Evolutionary conservation across 2,113 vertebrate genomes (phyloP).

Genomic region (Syrrhaptes paradoxus): DNA sequence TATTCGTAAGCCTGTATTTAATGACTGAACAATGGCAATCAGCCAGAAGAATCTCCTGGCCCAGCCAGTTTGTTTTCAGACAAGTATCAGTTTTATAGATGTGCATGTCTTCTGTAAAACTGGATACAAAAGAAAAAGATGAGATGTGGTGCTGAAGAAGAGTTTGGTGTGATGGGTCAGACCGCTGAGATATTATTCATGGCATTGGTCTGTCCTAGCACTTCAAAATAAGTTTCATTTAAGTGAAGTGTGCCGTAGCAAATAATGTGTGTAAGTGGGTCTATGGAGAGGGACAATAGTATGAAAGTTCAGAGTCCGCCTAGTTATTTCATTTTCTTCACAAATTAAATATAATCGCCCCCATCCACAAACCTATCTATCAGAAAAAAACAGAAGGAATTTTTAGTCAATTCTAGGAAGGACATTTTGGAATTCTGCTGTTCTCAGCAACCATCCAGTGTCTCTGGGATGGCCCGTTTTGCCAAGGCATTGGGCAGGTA

Average conservation of each 20-base stretch:
- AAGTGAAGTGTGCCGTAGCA: background rate
- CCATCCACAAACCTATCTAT: background rate
- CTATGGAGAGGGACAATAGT: background rate
- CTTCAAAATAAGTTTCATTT: background rate
- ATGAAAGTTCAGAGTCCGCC: accelerated
- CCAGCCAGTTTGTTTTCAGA: constrained; percentile 36
- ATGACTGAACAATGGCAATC: constrained; percentile 38
- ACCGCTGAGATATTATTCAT: background rate
- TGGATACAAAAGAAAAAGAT: background rate
- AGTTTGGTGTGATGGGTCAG: background rate
- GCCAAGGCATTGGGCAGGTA: background rate
- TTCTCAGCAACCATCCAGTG: accelerated
- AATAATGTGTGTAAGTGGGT: background rate
- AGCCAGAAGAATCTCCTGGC: constrained; percentile 20
- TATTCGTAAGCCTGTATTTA: constrained; percentile 13
- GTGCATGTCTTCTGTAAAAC: background rate
- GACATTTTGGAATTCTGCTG: background rate
- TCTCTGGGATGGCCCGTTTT: background rate
- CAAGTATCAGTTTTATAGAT: background rate
- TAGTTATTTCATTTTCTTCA: background rate
- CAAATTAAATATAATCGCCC: background rate
- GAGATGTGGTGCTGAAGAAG: background rate
- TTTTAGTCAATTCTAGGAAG: background rate
- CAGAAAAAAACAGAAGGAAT: background rate
- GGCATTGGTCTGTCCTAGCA: background rate